A percentile compares a stretch with the other conserved stretches of the same genome.
Evolutionary conservation across 2,113 vertebrate species (phyloP).

Genomic region (Alosa alosa): DNA sequence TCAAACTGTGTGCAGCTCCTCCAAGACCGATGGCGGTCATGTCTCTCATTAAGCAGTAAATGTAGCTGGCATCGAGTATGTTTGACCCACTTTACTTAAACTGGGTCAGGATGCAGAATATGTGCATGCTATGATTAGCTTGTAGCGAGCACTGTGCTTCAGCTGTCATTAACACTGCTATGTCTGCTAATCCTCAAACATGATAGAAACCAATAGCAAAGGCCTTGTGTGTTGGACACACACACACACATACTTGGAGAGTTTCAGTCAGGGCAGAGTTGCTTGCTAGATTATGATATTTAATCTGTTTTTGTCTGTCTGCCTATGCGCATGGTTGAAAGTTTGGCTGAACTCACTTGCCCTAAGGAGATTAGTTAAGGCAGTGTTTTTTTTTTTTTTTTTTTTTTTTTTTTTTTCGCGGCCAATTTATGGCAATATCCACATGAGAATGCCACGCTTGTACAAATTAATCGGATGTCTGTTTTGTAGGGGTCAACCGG

Average conservation of each 20-base stretch:
- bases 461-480: neutral
- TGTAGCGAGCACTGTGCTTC: neutral
- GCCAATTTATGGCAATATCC: neutral
- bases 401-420: neutral
- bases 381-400: neutral
- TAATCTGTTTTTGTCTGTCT: conserved; percentile 1
- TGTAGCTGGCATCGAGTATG: neutral
- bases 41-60: neutral
- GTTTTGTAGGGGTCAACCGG: conserved; percentile 82
- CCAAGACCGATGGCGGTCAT: neutral
- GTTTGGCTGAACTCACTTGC: neutral
- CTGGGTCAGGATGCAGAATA: neutral
- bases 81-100: conserved; percentile 9
- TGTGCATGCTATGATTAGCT: neutral
- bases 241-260: neutral
- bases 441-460: neutral
- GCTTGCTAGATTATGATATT: neutral
- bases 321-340: neutral
- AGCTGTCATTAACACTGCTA: neutral
- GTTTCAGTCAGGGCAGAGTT: neutral
- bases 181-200: conserved; percentile 1
- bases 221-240: neutral
- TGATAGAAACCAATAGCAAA: neutral
- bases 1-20: conserved; percentile 19
- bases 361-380: neutral